Conservation (phyloP, 2,888 invertebrate genomes). For the Strigamia crassipes region DNA sequence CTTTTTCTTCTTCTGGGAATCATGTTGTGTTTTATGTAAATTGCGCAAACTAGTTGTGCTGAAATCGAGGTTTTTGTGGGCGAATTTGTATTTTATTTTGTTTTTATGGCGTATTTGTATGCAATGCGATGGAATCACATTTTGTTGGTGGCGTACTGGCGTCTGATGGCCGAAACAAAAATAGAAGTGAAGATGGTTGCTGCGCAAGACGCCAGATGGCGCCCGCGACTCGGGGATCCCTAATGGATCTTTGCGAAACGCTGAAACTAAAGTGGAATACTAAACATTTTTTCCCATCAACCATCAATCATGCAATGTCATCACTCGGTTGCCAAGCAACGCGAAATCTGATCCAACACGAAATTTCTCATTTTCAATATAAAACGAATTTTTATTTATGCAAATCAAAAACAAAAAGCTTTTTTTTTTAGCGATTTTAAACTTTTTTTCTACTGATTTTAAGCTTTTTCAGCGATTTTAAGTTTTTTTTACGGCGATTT, state of each 20-base stretch:
- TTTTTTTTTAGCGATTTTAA: too few species aligned
- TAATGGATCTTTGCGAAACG: slow-evolving; percentile 10
- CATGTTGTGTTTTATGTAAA: background rate
- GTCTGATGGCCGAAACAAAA: slow-evolving; percentile 1
- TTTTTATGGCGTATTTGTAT: background rate
- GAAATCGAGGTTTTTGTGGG: background rate
- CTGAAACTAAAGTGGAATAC: slow-evolving; percentile 28
- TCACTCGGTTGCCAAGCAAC: background rate
- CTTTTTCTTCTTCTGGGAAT: background rate
- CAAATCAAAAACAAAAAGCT: too few species aligned
- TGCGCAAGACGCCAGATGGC: slow-evolving; percentile 29
- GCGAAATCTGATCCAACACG: background rate
- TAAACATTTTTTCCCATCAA: slow-evolving; percentile 26
- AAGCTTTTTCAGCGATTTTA: too few species aligned
- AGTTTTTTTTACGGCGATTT: too few species aligned
- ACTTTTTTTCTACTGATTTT: too few species aligned
- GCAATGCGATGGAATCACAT: background rate
- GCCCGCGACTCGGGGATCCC: background rate
- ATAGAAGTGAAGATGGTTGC: slow-evolving; percentile 28
- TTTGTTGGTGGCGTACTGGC: background rate
- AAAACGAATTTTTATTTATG: background rate
- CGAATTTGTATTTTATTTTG: background rate
- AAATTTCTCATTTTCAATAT: background rate
- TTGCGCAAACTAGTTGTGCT: background rate
- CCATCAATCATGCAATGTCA: slow-evolving; percentile 10